A percentile compares a stretch with the other conserved stretches of the same genome.
Evolutionary conservation across 2,888 invertebrate genomes (phyloP).

Genomic region (Crematogaster levior): DNA sequence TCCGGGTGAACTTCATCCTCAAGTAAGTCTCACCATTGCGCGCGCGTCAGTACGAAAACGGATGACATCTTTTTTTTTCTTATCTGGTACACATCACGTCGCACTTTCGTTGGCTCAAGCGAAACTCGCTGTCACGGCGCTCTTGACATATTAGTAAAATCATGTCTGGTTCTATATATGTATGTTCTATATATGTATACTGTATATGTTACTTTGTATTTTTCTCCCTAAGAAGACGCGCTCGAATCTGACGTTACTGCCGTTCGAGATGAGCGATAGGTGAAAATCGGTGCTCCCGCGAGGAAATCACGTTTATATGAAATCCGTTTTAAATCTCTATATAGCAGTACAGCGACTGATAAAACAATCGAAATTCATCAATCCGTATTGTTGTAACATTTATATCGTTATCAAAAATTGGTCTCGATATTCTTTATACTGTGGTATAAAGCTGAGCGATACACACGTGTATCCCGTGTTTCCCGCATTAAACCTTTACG

Average conservation of each 20-base stretch:
- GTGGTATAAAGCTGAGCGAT: neutral
- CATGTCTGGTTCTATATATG: neutral
- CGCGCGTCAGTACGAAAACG: slow-evolving; percentile 20
- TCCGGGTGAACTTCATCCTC: slow-evolving; percentile 4
- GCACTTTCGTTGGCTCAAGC: slow-evolving; percentile 9
- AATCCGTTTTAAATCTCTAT: neutral
- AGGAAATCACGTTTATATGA: neutral
- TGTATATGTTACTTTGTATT: slow-evolving; percentile 3
- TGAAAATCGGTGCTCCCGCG: neutral
- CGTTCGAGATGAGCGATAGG: slow-evolving; percentile 22
- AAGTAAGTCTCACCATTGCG: slow-evolving; percentile 15
- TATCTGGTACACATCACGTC: neutral
- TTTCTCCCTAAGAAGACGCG: neutral
- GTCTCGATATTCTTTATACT: slow-evolving; percentile 10
- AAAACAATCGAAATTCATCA: slow-evolving; percentile 28
- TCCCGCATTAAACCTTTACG: slow-evolving; percentile 15
- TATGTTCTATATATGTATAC: neutral
- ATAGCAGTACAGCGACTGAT: neutral
- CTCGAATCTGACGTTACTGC: slow-evolving; percentile 26
- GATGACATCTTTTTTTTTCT: neutral
- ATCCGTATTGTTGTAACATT: slow-evolving; percentile 26
- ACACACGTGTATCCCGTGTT: neutral
- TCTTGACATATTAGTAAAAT: slow-evolving; percentile 26
- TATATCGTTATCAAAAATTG: slow-evolving; percentile 18
- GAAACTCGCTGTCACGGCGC: slow-evolving; percentile 18